phyloP scores from a whole-genome alignment of 2,888 invertebrate species.

The Xestia rhomboidea region DNA sequence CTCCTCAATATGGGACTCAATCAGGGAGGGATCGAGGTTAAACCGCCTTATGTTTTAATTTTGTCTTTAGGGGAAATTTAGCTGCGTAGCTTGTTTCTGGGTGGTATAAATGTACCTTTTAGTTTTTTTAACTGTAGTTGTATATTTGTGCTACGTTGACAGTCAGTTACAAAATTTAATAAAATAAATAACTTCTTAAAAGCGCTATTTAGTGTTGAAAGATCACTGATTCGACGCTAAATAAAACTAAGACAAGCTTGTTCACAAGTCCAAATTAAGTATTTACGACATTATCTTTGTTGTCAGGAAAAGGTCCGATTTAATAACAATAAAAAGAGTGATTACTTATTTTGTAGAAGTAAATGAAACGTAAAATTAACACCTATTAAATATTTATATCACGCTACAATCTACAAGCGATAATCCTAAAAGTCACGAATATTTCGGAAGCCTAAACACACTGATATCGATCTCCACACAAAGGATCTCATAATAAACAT shows the following conservation, averaged over 20 bases:
- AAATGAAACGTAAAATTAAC: slow-evolving; percentile 6
- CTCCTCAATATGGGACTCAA: slow-evolving; percentile 61
- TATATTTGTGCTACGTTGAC: neutral
- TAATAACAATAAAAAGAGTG: neutral
- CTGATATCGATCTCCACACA: slow-evolving; percentile 13
- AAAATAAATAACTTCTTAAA: neutral
- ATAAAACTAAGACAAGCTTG: neutral
- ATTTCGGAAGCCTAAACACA: neutral
- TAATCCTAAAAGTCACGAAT: slow-evolving; percentile 14
- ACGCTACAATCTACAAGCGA: neutral
- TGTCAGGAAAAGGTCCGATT: neutral
- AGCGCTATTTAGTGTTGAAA: neutral
- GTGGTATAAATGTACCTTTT: neutral
- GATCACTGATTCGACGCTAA: neutral
- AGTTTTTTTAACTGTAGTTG: neutral
- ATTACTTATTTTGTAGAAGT: neutral
- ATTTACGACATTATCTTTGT: neutral
- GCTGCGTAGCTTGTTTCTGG: neutral
- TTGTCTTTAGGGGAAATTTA: neutral
- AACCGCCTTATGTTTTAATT: slow-evolving; percentile 41
- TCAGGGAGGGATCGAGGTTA: slow-evolving; percentile 46
- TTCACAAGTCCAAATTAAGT: neutral
- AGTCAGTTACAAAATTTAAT: neutral
- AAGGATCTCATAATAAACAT: slow-evolving; percentile 14
- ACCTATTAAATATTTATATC: neutral